These are phyloP conservation scores for Fregetta grallaria DNA, from an alignment of 2,113 vertebrate species.

Conservation along the genomic window DNA sequence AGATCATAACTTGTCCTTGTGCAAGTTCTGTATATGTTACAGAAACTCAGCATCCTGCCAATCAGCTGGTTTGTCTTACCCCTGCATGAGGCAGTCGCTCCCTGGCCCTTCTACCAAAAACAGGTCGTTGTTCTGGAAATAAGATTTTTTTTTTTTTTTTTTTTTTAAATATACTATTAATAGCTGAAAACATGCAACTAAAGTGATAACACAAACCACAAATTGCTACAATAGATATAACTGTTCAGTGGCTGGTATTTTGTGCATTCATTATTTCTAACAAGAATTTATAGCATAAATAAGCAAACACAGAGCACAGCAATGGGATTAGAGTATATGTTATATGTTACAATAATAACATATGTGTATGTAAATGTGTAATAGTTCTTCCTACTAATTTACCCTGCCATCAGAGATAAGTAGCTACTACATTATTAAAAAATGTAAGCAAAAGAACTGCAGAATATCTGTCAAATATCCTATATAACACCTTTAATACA, in stretches of 20 bases:
- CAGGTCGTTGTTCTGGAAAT: background rate
- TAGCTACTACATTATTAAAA: background rate
- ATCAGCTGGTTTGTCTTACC: background rate
- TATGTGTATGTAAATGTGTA: background rate
- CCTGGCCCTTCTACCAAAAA: background rate
- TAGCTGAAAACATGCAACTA: background rate
- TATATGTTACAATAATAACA: background rate
- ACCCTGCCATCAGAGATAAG: background rate
- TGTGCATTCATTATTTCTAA: background rate
- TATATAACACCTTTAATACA: background rate
- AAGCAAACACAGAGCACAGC: background rate
- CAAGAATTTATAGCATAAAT: background rate
- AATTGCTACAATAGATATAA: background rate
- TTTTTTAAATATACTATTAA: background rate
- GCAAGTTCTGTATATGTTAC: background rate
- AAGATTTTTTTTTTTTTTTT: background rate
- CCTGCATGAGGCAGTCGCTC: rapidly evolving
- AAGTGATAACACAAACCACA: background rate
- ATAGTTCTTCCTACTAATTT: background rate
- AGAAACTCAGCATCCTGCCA: background rate
- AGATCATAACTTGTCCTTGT: background rate
- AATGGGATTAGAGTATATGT: background rate
- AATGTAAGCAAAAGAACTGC: background rate
- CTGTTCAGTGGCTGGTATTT: background rate
- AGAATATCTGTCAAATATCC: background rate